phyloP scores from a whole-genome alignment of 2,797 vertebrate genomes.

The Urocyon cinereoargenteus region DNA sequence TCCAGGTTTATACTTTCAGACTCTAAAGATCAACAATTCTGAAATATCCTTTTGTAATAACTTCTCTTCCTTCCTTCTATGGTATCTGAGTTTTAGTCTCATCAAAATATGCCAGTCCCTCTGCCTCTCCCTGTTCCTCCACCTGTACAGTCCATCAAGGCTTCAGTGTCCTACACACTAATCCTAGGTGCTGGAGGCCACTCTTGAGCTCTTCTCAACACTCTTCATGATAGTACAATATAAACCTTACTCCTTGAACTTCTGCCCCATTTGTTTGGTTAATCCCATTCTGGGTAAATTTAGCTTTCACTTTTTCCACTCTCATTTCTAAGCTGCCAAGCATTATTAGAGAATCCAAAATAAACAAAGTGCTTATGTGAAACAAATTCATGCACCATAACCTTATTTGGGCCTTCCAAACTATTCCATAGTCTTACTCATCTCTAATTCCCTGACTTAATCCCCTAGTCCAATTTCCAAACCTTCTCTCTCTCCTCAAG shows the following conservation, averaged over 20 bases:
- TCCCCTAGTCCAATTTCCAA: background rate
- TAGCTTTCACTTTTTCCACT: background rate
- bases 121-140: background rate
- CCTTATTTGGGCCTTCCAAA: background rate
- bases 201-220: background rate
- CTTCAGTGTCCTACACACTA: background rate
- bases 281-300: background rate
- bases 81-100: background rate
- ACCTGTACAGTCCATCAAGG: background rate
- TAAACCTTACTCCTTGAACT: background rate
- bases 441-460: background rate
- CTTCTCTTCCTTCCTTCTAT: background rate
- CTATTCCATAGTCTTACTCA: background rate
- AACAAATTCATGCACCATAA: background rate
- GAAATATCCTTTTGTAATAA: background rate
- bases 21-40: background rate
- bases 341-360: background rate
- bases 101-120: background rate
- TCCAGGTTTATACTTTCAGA: background rate
- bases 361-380: background rate
- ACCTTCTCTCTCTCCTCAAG: background rate
- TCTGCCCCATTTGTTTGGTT: background rate
- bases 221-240: background rate
- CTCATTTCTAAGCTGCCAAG: background rate
- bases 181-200: accelerated